Conservation (phyloP, 1,140 invertebrate species). For the Notospermus geniculatus region DNA sequence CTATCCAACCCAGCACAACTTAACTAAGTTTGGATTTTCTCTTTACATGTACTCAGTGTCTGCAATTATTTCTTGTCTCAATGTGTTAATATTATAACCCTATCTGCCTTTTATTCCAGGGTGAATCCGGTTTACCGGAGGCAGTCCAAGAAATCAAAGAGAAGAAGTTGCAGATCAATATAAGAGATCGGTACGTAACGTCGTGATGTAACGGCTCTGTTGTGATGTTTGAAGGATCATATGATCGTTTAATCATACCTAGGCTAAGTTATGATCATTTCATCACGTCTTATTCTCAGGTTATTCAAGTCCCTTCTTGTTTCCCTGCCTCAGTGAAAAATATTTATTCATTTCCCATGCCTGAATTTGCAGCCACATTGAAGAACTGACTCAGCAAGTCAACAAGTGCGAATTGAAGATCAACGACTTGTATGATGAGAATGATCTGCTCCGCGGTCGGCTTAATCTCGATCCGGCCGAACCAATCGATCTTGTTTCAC, state of each 20-base stretch:
- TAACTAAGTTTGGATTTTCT: not conserved
- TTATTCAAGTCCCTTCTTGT: no score
- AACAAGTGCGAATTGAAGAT: conserved; percentile 66
- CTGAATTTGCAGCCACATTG: conserved; percentile 58
- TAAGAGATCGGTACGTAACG: conserved; percentile 61
- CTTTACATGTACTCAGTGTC: no score
- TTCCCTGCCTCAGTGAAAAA: no score
- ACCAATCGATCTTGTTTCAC: conserved; percentile 54
- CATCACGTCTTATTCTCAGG: no score
- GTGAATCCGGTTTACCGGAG: conserved; percentile 66
- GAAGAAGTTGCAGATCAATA: conserved; percentile 61
- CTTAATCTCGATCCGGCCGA: conserved; percentile 64
- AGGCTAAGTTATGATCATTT: no score
- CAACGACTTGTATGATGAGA: conserved; percentile 65
- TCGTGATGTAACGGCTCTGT: no score
- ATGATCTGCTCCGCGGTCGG: conserved; percentile 62
- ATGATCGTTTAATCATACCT: conserved; percentile 2
- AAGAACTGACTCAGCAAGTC: conserved; percentile 63
- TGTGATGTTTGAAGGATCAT: no score
- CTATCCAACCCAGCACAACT: no score
- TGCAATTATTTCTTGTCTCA: no score
- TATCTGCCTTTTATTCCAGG: conserved; percentile 40
- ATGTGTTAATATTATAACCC: no score
- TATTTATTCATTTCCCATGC: no score
- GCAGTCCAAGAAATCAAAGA: conserved; percentile 66